A percentile compares a stretch with the other conserved stretches of the same genome.
Evolutionary conservation across 2,888 invertebrate genomes (phyloP).

Genomic region (Plusia festucae): DNA sequence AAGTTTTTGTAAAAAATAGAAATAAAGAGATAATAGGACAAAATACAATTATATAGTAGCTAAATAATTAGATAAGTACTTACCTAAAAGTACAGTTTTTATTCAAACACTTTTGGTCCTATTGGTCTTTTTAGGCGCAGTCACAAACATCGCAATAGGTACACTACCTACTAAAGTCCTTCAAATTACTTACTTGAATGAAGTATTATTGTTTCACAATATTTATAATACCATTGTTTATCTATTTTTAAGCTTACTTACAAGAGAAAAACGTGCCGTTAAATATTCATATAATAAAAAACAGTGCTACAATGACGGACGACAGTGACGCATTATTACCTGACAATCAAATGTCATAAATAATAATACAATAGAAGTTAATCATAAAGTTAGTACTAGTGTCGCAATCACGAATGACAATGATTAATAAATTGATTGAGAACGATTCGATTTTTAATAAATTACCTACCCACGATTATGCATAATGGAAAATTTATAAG

Average conservation of each 20-base stretch:
- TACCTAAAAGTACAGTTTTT: background rate
- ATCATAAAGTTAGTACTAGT: conserved; percentile 33
- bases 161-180: background rate
- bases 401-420: conserved; percentile 44
- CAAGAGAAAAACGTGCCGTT: background rate
- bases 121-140: conserved; percentile 22
- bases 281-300: conserved; percentile 27
- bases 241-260: background rate
- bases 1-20: too few relatives aligned
- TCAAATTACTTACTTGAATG: background rate
- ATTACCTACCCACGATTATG: conserved; percentile 16
- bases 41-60: too few relatives aligned
- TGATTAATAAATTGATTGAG: conserved; percentile 41
- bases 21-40: too few relatives aligned
- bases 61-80: too few relatives aligned
- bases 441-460: conserved; percentile 38
- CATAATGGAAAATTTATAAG: conserved; percentile 25
- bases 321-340: conserved; percentile 20
- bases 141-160: background rate
- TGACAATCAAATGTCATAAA: conserved; percentile 47
- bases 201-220: background rate
- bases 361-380: conserved; percentile 49
- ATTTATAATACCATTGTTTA: background rate
- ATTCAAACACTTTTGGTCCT: background rate
- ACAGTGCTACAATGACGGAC: conserved; percentile 20